phyloP scores from a whole-genome alignment of 1,140 invertebrate species.

The Telenomus remus region DNA sequence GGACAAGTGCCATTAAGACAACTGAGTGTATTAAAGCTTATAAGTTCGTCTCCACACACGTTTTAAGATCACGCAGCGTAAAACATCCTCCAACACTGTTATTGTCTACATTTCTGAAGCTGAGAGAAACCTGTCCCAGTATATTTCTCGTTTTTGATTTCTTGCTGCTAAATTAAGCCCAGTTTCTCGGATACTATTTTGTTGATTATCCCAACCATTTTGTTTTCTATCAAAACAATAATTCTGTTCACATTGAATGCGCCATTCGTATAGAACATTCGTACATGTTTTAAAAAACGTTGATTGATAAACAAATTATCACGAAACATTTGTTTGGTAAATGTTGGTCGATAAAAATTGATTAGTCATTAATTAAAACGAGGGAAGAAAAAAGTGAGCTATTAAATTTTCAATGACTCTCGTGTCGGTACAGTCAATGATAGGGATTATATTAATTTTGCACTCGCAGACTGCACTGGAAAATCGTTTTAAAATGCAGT shows the following conservation, averaged over 20 bases:
- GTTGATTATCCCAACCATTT: no score
- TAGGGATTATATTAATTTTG: slow-evolving; percentile 20
- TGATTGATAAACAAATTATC: slow-evolving; percentile 1
- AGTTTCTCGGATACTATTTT: slow-evolving; percentile 15
- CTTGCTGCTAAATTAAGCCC: background rate
- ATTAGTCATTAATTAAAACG: slow-evolving; percentile 3
- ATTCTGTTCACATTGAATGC: no score
- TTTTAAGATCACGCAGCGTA: slow-evolving; percentile 42
- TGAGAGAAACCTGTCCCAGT: slow-evolving; percentile 16
- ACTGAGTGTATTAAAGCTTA: slow-evolving; percentile 31
- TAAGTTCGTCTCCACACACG: slow-evolving; percentile 27
- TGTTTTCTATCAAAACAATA: no score
- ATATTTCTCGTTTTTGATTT: slow-evolving; percentile 32
- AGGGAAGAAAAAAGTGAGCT: no score
- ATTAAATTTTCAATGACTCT: no score
- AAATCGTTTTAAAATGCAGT: slow-evolving; percentile 32
- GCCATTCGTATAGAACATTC: no score
- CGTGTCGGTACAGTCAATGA: background rate
- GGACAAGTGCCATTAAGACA: background rate
- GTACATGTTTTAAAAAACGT: no score
- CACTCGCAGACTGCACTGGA: slow-evolving; percentile 8
- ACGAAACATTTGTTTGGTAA: background rate
- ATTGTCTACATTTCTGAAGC: slow-evolving; percentile 28
- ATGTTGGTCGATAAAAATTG: slow-evolving; percentile 2
- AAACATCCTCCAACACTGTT: slow-evolving; percentile 53